Conservation (phyloP, 2,113 vertebrate genomes). For the Hippoglossus stenolepis region DNA sequence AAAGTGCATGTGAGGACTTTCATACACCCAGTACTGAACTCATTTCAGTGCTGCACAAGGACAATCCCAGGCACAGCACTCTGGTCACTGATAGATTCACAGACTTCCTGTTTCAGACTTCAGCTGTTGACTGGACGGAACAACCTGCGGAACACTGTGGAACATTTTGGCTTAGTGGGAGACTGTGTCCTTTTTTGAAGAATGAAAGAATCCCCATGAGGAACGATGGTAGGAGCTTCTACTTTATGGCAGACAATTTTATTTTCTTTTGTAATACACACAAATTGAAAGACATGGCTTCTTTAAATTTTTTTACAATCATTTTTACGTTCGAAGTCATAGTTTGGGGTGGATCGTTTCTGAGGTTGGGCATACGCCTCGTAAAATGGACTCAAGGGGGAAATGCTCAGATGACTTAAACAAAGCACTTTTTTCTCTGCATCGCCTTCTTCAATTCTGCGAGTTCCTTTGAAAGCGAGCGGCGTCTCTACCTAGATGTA, state of each 20-base stretch:
- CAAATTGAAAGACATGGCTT: conserved; percentile 41
- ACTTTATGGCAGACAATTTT: conserved; percentile 1
- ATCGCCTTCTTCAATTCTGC: conserved; percentile 43
- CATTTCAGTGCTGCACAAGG: conserved; percentile 20
- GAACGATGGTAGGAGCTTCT: conserved; percentile 22
- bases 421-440: conserved; percentile 38
- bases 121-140: conserved; percentile 6
- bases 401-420: conserved; percentile 60
- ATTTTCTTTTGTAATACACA: conserved; percentile 36
- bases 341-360: conserved; percentile 28
- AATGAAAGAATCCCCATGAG: conserved; percentile 49
- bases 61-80: conserved; percentile 26
- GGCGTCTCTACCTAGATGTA: conserved; percentile 12
- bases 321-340: conserved; percentile 34
- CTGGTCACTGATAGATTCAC: conserved; percentile 21
- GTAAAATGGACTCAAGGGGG: conserved; percentile 57
- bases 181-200: conserved; percentile 23
- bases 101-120: conserved; percentile 12
- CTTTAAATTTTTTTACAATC: conserved; percentile 52
- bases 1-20: not conserved
- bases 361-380: conserved; percentile 40
- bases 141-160: conserved; percentile 6
- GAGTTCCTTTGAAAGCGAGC: conserved; percentile 46
- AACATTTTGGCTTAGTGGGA: not conserved
- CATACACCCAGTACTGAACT: conserved; percentile 2